phyloP scores from a whole-genome alignment of 2,113 vertebrate species.

The Engraulis encrasicolus region DNA sequence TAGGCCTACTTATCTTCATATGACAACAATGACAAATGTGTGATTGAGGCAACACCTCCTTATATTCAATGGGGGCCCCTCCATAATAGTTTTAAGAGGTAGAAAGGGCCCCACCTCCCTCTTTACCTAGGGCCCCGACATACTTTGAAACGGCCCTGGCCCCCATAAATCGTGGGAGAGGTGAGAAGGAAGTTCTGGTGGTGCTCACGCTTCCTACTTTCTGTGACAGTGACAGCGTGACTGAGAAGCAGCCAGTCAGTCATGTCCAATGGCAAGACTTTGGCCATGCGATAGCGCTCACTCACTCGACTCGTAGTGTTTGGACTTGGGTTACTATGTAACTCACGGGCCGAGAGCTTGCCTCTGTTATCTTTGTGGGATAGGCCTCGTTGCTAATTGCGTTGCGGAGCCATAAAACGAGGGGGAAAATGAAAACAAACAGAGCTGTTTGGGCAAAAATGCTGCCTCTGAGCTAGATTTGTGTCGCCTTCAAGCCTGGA shows the following conservation, averaged over 20 bases:
- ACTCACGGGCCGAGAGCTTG: not conserved
- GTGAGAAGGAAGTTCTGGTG: slow-evolving; percentile 8
- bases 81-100: too few species aligned
- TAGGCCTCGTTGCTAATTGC: not conserved
- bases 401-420: not conserved
- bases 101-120: too few species aligned
- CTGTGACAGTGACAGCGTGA: not conserved
- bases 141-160: too few species aligned
- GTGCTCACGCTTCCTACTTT: slow-evolving; percentile 9
- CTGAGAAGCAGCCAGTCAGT: not conserved
- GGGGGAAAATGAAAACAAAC: not conserved
- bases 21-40: too few species aligned
- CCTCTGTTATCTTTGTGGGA: not conserved
- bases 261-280: not conserved
- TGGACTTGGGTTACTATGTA: not conserved
- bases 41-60: too few species aligned
- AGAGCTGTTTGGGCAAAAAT: not conserved
- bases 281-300: not conserved
- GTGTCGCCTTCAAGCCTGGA: not conserved
- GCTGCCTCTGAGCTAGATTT: not conserved
- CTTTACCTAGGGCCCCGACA: too few species aligned
- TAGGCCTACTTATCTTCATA: too few species aligned
- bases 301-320: too few species aligned
- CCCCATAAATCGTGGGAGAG: not conserved
- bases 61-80: too few species aligned